Evolutionary conservation across 2,113 vertebrate genomes (phyloP), one percentile per base, ranked within the genome.

Genomic region (Platichthys flesus): DNA sequence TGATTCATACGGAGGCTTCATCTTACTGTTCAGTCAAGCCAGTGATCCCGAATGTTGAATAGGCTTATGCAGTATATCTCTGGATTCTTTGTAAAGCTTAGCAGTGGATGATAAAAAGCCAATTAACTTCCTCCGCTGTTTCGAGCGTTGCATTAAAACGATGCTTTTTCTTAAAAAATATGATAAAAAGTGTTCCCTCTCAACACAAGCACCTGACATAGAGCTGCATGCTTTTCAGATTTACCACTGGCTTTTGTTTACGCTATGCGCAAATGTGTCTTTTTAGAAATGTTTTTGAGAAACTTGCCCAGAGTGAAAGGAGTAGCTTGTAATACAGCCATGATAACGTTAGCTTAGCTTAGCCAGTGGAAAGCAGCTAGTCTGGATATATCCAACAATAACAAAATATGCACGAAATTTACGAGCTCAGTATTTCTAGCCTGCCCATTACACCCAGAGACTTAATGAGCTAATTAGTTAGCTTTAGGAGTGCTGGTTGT

Each of bases 11-110:
- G 28, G 58, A 83, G 78, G 85, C 49, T 83, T 85, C 76, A 76
- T 87, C 74, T 73, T 23, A 71, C 65, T 6, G 65, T 79, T 87
- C 84, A 82, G 87, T 78, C 86, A 61, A 83, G 78, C 79, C 26
- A 71, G 55, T 73, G 78, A 87, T 89, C 66, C 62, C 70, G 80
- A 79, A 88, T 74, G 78, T 85, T 88, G 63, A 79, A 72, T 40
- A 65, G 52, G 47, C 68, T 77, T 63, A 70, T 78, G 56, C 58
- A 60, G 58, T 67, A 72, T 79, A 67, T 81, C 28, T 54, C 51
- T 74, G 70, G 74, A 71, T 76, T 82, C 71, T 81, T 76, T 87
- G 62, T 74, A 58, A 86, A 75, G 73, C 82, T 76, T 74, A 59
- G 78, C 60, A 60, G 71, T 37, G 26, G 69, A 71, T 83, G 77